Percentiles rank a stretch among this genome's conserved stretches.
phyloP scores from a whole-genome alignment of 2,797 vertebrate species.

The Poecilia velifera region DNA sequence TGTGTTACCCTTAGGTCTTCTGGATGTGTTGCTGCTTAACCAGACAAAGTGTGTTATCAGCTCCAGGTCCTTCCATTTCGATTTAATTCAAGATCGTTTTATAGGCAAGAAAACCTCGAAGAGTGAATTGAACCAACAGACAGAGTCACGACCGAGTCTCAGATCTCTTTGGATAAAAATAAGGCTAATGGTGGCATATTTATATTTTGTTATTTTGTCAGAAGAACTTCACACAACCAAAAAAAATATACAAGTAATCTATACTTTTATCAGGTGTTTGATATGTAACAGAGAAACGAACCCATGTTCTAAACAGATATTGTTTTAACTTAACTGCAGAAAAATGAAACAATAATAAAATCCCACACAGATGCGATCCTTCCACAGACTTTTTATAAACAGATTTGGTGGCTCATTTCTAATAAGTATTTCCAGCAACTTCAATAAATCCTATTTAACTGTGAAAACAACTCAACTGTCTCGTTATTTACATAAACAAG shows the following conservation, averaged over 20 bases:
- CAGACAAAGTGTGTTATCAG: not conserved
- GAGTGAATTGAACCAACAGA: not conserved
- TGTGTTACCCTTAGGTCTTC: constrained; percentile 1
- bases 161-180: not conserved
- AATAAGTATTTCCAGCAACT: not conserved
- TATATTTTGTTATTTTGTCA: not conserved
- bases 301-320: no score
- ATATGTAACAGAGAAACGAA: not conserved
- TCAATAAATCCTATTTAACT: not conserved
- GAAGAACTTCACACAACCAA: not conserved
- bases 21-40: constrained; percentile 7
- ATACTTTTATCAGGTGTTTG: not conserved
- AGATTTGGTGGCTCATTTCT: not conserved
- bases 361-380: not conserved
- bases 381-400: not conserved
- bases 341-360: not conserved
- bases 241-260: not conserved
- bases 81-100: constrained; percentile 16
- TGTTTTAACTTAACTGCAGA: not conserved
- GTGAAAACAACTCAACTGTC: not conserved
- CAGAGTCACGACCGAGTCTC: not conserved
- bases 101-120: not conserved
- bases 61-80: constrained; percentile 43
- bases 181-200: not conserved
- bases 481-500: not conserved